A percentile compares a stretch with the other conserved stretches of the same genome.
These are phyloP conservation scores for Gobius niger DNA, from an alignment of 2,113 vertebrate genomes.

Conservation along the genomic window DNA sequence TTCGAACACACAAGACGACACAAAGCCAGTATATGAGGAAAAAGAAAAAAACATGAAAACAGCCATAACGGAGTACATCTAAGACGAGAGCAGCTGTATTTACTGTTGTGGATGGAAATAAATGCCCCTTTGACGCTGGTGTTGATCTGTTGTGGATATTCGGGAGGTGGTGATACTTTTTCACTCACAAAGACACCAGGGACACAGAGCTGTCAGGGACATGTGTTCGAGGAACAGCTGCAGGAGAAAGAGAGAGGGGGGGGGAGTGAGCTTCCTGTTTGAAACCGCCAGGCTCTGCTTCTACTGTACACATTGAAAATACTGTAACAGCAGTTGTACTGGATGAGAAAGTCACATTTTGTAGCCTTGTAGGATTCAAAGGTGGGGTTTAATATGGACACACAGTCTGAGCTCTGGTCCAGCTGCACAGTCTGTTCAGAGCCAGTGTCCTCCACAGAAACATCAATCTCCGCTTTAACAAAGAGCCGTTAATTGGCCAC, in stretches of 20 bases:
- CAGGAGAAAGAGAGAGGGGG: neutral
- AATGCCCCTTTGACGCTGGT: conserved; percentile 49
- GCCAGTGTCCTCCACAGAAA: conserved; percentile 12
- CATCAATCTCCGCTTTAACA: conserved; percentile 20
- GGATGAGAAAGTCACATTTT: neutral
- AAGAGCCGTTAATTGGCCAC: conserved; percentile 11
- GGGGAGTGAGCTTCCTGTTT: no score
- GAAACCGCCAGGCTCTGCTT: no score
- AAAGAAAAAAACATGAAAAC: neutral
- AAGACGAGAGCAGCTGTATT: conserved; percentile 66
- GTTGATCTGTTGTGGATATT: conserved; percentile 41
- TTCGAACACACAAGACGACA: conserved; percentile 19
- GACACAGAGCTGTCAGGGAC: conserved; percentile 31
- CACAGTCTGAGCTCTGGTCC: conserved; percentile 37
- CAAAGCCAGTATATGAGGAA: conserved; percentile 40
- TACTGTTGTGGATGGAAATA: conserved; percentile 70
- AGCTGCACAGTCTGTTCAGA: conserved; percentile 49
- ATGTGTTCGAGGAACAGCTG: neutral
- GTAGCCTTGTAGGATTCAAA: neutral
- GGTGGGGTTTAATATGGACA: conserved; percentile 2
- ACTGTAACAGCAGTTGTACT: no score
- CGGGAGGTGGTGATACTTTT: conserved; percentile 31
- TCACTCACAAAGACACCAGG: neutral
- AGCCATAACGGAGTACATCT: conserved; percentile 33
- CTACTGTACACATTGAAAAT: no score